Percentiles rank a stretch among this genome's conserved stretches.
Evolutionary conservation across 64 coral and sea anemone species (phyloP).

Genomic region (Exaiptasia diaphana): DNA sequence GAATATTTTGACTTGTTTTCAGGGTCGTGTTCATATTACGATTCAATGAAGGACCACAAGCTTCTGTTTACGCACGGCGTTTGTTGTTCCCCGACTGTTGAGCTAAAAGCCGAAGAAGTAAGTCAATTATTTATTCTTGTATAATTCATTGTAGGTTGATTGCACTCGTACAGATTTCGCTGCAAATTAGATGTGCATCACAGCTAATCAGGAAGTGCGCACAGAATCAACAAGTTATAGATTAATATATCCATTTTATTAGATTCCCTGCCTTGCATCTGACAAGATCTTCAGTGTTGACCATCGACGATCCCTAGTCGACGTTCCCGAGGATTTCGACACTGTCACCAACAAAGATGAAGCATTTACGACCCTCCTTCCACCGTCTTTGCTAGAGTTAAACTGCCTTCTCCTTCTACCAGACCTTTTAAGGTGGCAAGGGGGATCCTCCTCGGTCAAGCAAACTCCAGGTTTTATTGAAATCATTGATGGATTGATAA

Average conservation of each 20-base stretch:
- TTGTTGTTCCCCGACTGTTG: conserved; percentile 75
- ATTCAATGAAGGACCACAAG: conserved; percentile 67
- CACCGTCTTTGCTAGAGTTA: conserved; percentile 77
- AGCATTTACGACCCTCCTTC: conserved; percentile 10
- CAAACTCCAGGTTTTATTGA: conserved; percentile 50
- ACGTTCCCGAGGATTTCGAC: conserved; percentile 18
- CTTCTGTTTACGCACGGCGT: conserved; percentile 82
- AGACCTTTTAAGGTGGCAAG: conserved; percentile 28
- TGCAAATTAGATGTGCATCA: no score
- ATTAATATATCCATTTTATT: background rate
- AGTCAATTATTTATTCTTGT: background rate
- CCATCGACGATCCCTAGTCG: conserved; percentile 30
- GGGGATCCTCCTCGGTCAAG: background rate
- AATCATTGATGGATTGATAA: conserved; percentile 62
- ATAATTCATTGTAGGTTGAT: no score
- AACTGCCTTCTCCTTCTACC: conserved; percentile 79
- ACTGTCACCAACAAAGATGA: conserved; percentile 6
- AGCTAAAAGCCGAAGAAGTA: conserved; percentile 87
- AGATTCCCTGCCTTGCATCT: conserved; percentile 67
- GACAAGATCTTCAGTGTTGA: conserved; percentile 61
- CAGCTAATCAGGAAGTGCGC: background rate
- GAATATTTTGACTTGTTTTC: background rate
- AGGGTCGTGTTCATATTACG: conserved; percentile 79
- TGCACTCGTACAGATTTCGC: no score
- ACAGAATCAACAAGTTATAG: background rate